A percentile compares a stretch with the other conserved stretches of the same genome.
Conservation (phyloP, 2,888 invertebrate species). For the Cerceris rybyensis region DNA sequence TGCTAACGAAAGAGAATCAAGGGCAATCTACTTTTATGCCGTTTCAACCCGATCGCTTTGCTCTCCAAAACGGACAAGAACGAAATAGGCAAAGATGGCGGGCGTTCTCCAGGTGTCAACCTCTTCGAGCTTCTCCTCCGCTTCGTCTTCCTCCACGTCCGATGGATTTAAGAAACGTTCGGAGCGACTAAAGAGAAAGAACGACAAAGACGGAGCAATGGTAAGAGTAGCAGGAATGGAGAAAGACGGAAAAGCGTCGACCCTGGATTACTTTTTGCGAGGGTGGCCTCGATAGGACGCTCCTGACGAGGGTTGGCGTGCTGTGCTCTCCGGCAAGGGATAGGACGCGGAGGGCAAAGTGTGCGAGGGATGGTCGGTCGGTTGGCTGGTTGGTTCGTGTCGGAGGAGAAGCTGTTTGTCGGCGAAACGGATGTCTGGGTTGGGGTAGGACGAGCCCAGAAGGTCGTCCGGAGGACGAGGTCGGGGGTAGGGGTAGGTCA, state of each 20-base stretch:
- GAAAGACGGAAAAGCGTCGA: conserved; percentile 32
- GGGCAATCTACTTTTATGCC: neutral
- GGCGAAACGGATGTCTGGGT: conserved; percentile 71
- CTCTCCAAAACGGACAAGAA: neutral
- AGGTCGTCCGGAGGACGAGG: conserved; percentile 75
- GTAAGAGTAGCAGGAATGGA: neutral
- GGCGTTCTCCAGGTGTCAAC: conserved; percentile 37
- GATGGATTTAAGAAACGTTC: conserved; percentile 12
- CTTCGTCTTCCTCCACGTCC: conserved; percentile 33
- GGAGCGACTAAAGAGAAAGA: neutral
- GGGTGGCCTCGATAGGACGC: conserved; percentile 61
- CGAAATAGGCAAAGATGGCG: conserved; percentile 2
- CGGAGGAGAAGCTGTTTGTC: conserved; percentile 63
- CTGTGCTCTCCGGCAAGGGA: conserved; percentile 23
- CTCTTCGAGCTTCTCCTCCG: conserved; percentile 14
- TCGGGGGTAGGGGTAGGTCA: conserved; percentile 77
- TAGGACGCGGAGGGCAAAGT: conserved; percentile 37
- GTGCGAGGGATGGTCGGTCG: conserved; percentile 21
- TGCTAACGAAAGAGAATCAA: neutral
- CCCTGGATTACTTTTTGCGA: conserved; percentile 61
- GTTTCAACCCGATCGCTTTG: neutral
- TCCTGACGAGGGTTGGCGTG: conserved; percentile 65
- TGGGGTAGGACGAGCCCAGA: conserved; percentile 77
- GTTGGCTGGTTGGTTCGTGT: conserved; percentile 36
- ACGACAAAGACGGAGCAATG: neutral